Percentiles rank a stretch among this genome's conserved stretches.
phyloP scores from a whole-genome alignment of 2,113 vertebrate genomes.

The Nesoenas mayeri region DNA sequence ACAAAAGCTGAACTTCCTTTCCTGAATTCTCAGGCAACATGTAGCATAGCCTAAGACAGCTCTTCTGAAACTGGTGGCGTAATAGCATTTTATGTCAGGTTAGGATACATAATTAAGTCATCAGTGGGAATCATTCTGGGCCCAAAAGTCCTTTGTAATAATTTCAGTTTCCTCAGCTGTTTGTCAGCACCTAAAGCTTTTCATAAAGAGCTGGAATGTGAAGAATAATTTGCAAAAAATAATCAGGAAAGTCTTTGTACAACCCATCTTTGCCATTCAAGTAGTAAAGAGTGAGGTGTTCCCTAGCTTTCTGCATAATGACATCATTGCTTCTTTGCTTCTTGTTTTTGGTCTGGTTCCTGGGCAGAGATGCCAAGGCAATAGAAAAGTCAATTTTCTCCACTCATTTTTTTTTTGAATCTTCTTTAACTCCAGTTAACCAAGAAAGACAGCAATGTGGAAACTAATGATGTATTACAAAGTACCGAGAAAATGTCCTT shows the following conservation, averaged over 20 bases:
- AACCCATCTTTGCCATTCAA: not conserved
- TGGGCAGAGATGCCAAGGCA: not conserved
- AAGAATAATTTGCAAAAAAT: not conserved
- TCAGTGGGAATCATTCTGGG: fast-evolving
- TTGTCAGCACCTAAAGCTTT: not conserved
- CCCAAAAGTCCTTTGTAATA: not conserved
- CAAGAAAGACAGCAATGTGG: not conserved
- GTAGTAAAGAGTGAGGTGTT: not conserved
- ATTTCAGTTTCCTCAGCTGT: not conserved
- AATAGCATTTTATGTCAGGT: not conserved
- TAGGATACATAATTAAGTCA: not conserved
- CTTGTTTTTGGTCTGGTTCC: not conserved
- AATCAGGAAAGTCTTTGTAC: not conserved
- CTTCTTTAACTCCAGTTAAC: not conserved
- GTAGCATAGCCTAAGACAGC: not conserved
- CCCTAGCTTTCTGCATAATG: not conserved
- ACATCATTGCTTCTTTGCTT: not conserved
- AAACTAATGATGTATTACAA: not conserved
- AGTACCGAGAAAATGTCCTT: not conserved
- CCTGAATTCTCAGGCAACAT: not conserved
- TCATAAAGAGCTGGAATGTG: not conserved
- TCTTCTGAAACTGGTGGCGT: not conserved
- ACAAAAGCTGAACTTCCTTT: not conserved
- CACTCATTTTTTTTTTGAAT: not conserved
- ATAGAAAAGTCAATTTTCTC: not conserved